A percentile compares a stretch with the other conserved stretches of the same genome.
phyloP scores from a whole-genome alignment of 2,113 vertebrate genomes.

The Gnathonemus longibarbis region DNA sequence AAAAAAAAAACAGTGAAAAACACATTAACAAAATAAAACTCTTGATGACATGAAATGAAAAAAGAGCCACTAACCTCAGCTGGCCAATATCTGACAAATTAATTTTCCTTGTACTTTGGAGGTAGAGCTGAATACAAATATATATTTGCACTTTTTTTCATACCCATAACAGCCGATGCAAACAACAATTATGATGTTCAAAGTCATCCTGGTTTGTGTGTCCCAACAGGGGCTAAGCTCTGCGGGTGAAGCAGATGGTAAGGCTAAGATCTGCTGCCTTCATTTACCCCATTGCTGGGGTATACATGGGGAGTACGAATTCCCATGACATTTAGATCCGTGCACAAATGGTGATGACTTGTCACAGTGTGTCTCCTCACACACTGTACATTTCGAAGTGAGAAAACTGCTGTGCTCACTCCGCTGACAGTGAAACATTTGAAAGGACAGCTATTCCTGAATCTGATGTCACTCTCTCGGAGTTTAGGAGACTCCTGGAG shows the following conservation, averaged over 20 bases:
- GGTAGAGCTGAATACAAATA: background rate
- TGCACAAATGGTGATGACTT: slow-evolving; percentile 4
- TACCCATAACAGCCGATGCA: background rate
- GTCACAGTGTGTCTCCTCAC: background rate
- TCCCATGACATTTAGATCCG: background rate
- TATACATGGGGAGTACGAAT: background rate
- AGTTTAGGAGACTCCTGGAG: background rate
- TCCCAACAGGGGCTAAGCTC: background rate
- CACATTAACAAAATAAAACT: background rate
- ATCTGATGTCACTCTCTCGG: background rate
- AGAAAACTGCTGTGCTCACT: background rate
- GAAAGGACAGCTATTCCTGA: background rate
- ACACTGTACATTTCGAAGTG: background rate
- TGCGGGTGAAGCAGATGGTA: background rate
- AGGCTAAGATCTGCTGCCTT: background rate
- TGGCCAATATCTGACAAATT: background rate
- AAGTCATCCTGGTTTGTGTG: background rate
- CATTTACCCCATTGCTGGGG: background rate
- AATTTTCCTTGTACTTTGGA: background rate
- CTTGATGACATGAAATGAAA: background rate
- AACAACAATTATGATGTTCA: background rate
- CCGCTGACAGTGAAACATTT: background rate
- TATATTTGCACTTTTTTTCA: background rate
- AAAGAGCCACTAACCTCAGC: background rate
- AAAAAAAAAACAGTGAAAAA: background rate